Evolutionary conservation across 2,888 invertebrate genomes (phyloP).

Genomic region (Archaeoteleia sp.): DNA sequence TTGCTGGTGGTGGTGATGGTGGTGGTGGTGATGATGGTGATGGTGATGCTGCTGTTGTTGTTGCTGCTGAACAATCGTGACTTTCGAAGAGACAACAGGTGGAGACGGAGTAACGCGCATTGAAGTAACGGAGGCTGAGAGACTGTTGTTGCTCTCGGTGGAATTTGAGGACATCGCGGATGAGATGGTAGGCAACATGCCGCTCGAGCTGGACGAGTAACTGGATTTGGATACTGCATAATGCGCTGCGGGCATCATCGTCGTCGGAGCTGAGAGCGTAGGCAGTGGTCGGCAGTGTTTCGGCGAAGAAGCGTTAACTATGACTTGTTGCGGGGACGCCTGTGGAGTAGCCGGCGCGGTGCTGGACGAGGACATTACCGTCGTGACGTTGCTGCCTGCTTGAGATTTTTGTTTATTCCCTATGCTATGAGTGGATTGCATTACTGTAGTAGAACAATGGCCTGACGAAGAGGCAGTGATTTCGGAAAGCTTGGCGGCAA

Average conservation of each 20-base stretch:
- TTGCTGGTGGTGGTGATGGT: slow-evolving; percentile 57
- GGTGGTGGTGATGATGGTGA: slow-evolving; percentile 66
- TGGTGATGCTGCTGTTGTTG: slow-evolving; percentile 59
- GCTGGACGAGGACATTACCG: slow-evolving; percentile 67
- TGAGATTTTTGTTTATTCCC: slow-evolving; percentile 63
- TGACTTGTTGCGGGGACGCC: slow-evolving; percentile 56
- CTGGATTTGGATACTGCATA: slow-evolving; percentile 62
- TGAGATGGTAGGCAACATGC: slow-evolving; percentile 55
- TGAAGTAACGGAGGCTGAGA: slow-evolving; percentile 61
- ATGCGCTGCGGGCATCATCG: slow-evolving; percentile 64
- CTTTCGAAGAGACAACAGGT: slow-evolving; percentile 56
- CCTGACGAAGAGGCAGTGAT: slow-evolving; percentile 70
- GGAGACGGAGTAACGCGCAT: slow-evolving; percentile 66
- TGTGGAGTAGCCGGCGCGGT: slow-evolving; percentile 64
- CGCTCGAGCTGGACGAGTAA: slow-evolving; percentile 69
- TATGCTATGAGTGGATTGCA: slow-evolving; percentile 62
- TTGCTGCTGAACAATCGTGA: slow-evolving; percentile 44
- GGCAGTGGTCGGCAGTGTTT: slow-evolving; percentile 73
- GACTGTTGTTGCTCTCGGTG: slow-evolving; percentile 54
- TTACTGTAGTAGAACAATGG: slow-evolving; percentile 61
- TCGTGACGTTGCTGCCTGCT: slow-evolving; percentile 53
- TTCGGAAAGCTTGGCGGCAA: slow-evolving; percentile 84
- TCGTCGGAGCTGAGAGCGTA: slow-evolving; percentile 67
- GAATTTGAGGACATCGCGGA: slow-evolving; percentile 58
- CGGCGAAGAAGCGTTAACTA: slow-evolving; percentile 68